phyloP scores from a whole-genome alignment of 1,140 invertebrate species.

The Tetramorium alpestre region DNA sequence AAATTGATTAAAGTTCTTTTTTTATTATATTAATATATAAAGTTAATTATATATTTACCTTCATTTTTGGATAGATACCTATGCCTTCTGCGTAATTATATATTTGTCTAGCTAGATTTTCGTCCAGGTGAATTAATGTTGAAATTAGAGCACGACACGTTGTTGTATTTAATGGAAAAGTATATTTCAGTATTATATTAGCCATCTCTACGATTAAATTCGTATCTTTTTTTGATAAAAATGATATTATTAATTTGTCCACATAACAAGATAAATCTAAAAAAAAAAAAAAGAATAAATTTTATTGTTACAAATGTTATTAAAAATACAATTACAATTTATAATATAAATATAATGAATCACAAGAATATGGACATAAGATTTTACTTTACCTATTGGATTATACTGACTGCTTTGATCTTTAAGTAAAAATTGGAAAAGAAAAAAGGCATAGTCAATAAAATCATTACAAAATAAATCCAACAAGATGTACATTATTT shows the following conservation, averaged over 20 bases:
- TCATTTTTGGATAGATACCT: slow-evolving; percentile 69
- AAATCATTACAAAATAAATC: slow-evolving; percentile 63
- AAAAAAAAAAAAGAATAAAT: slow-evolving; percentile 52
- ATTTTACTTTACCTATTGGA: slow-evolving; percentile 73
- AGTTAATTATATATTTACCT: slow-evolving; percentile 63
- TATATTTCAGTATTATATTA: slow-evolving; percentile 62
- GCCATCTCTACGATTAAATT: slow-evolving; percentile 55
- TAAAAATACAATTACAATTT: background rate
- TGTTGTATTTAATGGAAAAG: slow-evolving; percentile 57
- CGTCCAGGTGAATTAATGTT: slow-evolving; percentile 65
- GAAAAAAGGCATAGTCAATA: slow-evolving; percentile 66
- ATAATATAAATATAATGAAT: slow-evolving; percentile 15
- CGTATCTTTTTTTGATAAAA: slow-evolving; percentile 36
- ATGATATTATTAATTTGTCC: slow-evolving; percentile 61
- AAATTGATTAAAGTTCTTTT: background rate
- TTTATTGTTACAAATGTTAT: slow-evolving; percentile 23
- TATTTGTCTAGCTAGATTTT: slow-evolving; percentile 67
- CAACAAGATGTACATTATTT: slow-evolving; percentile 68
- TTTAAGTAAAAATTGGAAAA: slow-evolving; percentile 72
- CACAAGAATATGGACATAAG: background rate
- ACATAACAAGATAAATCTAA: slow-evolving; percentile 67
- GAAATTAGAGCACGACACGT: slow-evolving; percentile 68
- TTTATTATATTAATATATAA: slow-evolving; percentile 7
- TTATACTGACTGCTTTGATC: slow-evolving; percentile 72
- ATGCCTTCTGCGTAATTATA: slow-evolving; percentile 71